Evolutionary conservation across 2,113 vertebrate genomes (phyloP).

Genomic region (Sarotherodon lohbergeri): DNA sequence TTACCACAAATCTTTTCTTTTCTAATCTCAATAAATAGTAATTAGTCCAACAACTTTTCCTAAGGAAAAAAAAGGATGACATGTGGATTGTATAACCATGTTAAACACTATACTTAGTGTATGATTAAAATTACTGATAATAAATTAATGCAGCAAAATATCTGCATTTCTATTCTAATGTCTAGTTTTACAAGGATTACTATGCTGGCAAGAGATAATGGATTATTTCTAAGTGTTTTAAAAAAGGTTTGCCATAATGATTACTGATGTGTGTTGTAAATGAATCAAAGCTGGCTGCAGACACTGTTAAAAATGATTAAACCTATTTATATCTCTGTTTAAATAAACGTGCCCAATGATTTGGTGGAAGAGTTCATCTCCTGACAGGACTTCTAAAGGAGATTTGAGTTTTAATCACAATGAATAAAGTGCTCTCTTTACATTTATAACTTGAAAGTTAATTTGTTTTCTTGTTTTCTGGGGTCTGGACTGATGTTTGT

Average conservation of each 20-base stretch:
- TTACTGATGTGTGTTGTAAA: background rate
- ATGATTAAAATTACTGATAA: background rate
- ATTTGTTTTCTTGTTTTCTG: background rate
- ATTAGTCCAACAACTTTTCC: background rate
- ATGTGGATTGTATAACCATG: background rate
- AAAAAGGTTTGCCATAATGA: background rate
- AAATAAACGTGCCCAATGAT: background rate
- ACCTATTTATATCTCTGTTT: background rate
- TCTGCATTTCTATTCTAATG: background rate
- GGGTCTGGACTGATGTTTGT: background rate
- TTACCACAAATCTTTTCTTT: background rate
- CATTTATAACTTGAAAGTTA: background rate
- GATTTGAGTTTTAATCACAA: background rate
- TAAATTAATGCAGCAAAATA: background rate
- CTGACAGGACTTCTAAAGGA: background rate
- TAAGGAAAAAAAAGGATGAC: background rate
- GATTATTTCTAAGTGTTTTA: background rate
- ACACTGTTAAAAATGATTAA: background rate
- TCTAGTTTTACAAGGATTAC: background rate
- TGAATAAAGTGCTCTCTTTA: background rate
- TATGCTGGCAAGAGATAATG: background rate
- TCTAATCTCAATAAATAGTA: background rate
- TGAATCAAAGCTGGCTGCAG: background rate
- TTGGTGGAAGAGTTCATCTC: background rate
- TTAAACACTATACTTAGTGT: background rate